Base-by-base conservation (phyloP, 1,140 invertebrate genomes). In the Anthonomus grandis region DNA sequence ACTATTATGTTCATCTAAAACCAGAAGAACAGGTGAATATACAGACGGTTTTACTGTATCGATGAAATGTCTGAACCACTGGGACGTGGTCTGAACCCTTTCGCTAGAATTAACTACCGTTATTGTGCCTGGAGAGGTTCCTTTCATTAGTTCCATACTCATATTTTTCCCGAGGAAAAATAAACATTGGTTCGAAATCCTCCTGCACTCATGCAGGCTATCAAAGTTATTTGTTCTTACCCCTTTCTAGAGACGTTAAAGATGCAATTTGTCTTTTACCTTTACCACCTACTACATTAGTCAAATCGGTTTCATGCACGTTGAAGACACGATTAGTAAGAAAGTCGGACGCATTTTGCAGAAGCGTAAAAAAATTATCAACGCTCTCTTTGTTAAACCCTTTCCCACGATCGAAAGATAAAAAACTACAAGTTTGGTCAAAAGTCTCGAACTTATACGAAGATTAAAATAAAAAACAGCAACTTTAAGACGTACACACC, bases 181-280 rank as follows among this genome's bases (percentile, higher is more conserved):
- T 41, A 5, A 41, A 19, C 38, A 41, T 41, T 15, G 38, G 38
- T 13, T 8, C 6, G 6, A 41, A 8, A 19, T 41, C 38, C 38
- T 19, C 38, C 38, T 6, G 38, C 38, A 41, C 38, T 41, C 38
- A 41, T 41, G 38, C 38, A 41, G 38, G 38, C 38, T 41, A 41
- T 41, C 18, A 41, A 41, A 41, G 38, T 41, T 8, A 41, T 41
- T 41, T 9, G 15, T 9, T 8, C 6, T 8, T 15, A 9, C 74
- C 41, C 24, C 38, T 34, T 75, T n/a, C 76, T 62, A n/a, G n/a
- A n/a, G n/a, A n/a, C n/a, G n/a, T n/a, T n/a, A n/a, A n/a, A n/a
- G n/a, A n/a, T n/a, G n/a, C 73, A 17, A 78, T 66, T 72, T 78
- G 75, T 59, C 74, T 76, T 9, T 38, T 48, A 18, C 72, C 51